Evolutionary conservation across 2,888 invertebrate genomes (phyloP), one percentile per base, ranked within the genome.

Genomic region (Acronicta aceris): DNA sequence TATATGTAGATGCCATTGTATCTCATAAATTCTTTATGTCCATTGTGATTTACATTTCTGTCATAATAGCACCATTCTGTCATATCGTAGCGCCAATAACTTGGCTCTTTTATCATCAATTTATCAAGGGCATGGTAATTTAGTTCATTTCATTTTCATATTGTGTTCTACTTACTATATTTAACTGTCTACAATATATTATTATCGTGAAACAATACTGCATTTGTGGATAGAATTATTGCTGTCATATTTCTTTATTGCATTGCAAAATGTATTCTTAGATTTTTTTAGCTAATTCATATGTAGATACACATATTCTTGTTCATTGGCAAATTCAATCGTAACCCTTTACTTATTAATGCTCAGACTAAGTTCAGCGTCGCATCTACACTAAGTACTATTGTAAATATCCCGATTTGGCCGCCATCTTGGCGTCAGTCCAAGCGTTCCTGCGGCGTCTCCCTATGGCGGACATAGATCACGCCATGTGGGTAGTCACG

Each of bases 401-500:
- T 81, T 83, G 87, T 87, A 88, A 88, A 89, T 85, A 86, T 89
- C 87, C 88, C 84, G 82, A 84, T 88, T 86, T 84, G 87, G 84
- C 84, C 65, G 81, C 66, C 72, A 69, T 62, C 25, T 79, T 92
- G 92, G 92, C 90, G 69, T 0, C 5, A 36, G 41, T 83, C 92
- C 92, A 93, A 85, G 81, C 86, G 85, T 87, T 80, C 85, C 65
- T 61, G 51, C 27, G 56, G 70, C 71, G 75, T 76, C 73, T 73
- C 65, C 67, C 69, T 69, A 57, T 72, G 72, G 82, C 84, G 80
- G 84, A 86, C 86, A 85, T 78, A 74, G 78, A 84, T 84, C 81
- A 82, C 81, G 79, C 87, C 88, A 89, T 85, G 88, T 86, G 87
- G 79, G 73, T 61, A 69, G 74, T 76, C 81, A 78, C 70, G 68